phyloP scores from a whole-genome alignment of 1,140 invertebrate species.

The Listronotus oregonensis region DNA sequence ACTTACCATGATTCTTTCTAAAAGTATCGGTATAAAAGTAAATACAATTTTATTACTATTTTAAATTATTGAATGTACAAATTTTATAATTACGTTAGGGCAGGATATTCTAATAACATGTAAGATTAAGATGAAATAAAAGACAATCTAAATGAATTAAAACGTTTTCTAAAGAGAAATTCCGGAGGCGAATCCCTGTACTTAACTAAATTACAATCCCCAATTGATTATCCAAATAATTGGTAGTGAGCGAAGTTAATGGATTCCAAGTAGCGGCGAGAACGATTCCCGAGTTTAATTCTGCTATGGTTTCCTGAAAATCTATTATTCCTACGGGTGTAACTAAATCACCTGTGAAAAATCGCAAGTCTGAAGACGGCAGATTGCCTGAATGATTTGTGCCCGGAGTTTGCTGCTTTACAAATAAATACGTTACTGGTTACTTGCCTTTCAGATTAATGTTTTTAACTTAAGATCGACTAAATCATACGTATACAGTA shows the following conservation, averaged over 20 bases:
- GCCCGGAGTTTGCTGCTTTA: conserved; percentile 11
- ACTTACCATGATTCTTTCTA: no score
- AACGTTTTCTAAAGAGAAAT: conserved; percentile 21
- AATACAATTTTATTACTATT: no score
- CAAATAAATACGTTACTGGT: conserved; percentile 41
- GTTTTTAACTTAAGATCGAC: background rate
- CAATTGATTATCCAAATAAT: conserved; percentile 43
- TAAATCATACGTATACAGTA: background rate
- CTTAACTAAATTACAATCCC: conserved; percentile 34
- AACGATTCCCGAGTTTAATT: conserved; percentile 37
- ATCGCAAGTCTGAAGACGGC: conserved; percentile 42
- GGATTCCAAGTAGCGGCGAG: conserved; percentile 36
- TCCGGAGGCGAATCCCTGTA: conserved; percentile 27
- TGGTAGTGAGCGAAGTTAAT: conserved; percentile 40
- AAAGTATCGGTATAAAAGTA: no score
- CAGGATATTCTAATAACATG: no score
- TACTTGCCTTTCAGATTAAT: conserved; percentile 10
- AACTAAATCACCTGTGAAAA: conserved; percentile 50
- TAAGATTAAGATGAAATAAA: no score
- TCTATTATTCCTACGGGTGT: conserved; percentile 45
- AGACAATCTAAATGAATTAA: conserved; percentile 16
- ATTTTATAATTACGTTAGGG: no score
- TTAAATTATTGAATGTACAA: no score
- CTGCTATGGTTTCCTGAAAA: conserved; percentile 37
- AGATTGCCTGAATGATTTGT: conserved; percentile 46